Base-by-base conservation (phyloP, 2,888 invertebrate genomes). In the Scaeva pyrastri region DNA sequence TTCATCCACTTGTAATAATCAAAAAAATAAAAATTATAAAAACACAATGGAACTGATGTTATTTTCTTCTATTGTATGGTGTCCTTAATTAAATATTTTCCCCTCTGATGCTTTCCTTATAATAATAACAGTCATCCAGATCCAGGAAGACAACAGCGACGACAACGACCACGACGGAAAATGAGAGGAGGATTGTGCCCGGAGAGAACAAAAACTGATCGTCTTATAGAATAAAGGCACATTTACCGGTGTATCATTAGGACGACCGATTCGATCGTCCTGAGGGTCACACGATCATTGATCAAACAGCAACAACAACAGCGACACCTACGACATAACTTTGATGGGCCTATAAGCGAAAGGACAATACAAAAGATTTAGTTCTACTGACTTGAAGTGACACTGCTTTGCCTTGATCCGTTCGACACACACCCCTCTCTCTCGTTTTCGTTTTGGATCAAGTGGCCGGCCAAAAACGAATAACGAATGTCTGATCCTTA, bases 1-100 rank as follows among this genome's bases (percentile, higher is more conserved):
- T 86, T 86, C 86, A 86, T 86, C 86, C 81, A 86, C 86, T 86
- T 86, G 82, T 86, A 82, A 82, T 86, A 86, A 82, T 86, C 78
- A 52, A 64, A 31, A 68, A 39, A 21, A 48, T 39, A 66, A 16
- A 36, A 19, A 66, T 31, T 45, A 12, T 45, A 64, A 16, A 48
- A 68, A 76, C 31, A 86, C 82, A 86, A 86, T 82, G 39, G 70
- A 52, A 78, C 70, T 64, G 74, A 82, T 80, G 64, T 60, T 60
- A 60, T 60, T 72, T 55, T 12, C 60, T 72, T n/a, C 50, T 19
- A 45, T 21, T 60, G 64, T 56, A 23, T 60, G 64, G 62, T 41
- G 76, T 68, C 85, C 81, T 81, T 81, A 85, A 85, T 80, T 75
- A 75, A 75, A 79, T 36, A 55, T 78, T 60, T 72, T 68, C 60